These are phyloP conservation scores for Himalopsyche tibetana DNA, from an alignment of 2,888 invertebrate genomes.

Conservation along the genomic window DNA sequence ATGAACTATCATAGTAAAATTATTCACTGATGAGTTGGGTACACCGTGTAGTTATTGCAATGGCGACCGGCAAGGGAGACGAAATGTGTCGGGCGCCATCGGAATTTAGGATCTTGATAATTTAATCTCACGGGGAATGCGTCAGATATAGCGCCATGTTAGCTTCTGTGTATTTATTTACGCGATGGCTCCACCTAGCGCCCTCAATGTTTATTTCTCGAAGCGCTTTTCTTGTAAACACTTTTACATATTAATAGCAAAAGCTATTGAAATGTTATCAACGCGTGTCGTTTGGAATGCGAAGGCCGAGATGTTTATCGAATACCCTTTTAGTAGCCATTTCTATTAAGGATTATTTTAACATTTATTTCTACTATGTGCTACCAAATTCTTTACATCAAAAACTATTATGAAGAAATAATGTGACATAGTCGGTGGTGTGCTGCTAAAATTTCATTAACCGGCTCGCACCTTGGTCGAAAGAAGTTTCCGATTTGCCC, in stretches of 20 bases:
- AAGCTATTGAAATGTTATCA: slow-evolving; percentile 64
- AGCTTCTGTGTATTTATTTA: not conserved
- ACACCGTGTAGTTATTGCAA: no score
- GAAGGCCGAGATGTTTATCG: slow-evolving; percentile 54
- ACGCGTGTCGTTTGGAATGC: slow-evolving; percentile 55
- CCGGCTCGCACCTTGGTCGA: no score
- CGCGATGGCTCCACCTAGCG: slow-evolving; percentile 1
- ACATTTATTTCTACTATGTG: no score
- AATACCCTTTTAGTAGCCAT: not conserved
- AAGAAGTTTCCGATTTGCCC: no score
- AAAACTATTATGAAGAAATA: no score
- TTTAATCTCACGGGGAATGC: slow-evolving; percentile 27
- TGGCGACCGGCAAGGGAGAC: not conserved
- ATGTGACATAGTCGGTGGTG: no score
- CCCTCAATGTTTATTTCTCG: slow-evolving; percentile 59
- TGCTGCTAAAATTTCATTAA: no score
- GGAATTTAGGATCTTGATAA: slow-evolving; percentile 27
- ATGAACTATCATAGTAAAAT: no score
- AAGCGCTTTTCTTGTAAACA: slow-evolving; percentile 60
- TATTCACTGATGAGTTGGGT: no score
- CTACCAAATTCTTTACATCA: no score
- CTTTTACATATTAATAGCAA: slow-evolving; percentile 63
- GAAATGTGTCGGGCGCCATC: slow-evolving; percentile 16
- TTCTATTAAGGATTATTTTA: not conserved
- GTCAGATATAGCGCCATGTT: slow-evolving; percentile 18